Conservation (phyloP, 2,797 vertebrate species). For the Phrynocephalus forsythii region DNA sequence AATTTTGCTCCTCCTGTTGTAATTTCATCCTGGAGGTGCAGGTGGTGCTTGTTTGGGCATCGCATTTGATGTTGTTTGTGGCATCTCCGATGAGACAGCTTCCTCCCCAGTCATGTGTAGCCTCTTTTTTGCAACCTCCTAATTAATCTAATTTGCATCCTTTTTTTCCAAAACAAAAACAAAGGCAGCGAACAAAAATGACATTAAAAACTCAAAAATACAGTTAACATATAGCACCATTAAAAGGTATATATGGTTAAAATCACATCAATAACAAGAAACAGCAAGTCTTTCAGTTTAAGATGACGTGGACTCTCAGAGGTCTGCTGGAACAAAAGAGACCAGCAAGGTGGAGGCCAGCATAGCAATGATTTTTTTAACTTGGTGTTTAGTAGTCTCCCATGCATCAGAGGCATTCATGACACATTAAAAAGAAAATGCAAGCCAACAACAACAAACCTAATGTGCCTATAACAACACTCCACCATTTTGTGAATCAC, state of each 20-base stretch:
- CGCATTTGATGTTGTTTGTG: no score
- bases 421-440: slow-evolving; percentile 2
- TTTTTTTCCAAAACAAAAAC: no score
- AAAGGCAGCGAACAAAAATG: no score
- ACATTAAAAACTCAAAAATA: no score
- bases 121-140: no score
- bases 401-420: background rate
- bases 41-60: no score
- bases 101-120: no score
- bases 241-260: background rate
- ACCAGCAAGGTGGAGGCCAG: background rate
- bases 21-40: no score
- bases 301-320: background rate
- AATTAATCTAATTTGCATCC: no score
- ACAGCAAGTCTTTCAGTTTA: background rate
- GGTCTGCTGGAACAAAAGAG: background rate
- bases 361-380: background rate
- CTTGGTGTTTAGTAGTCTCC: background rate
- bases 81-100: no score
- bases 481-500: background rate
- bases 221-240: no score
- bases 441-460: background rate
- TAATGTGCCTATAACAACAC: background rate
- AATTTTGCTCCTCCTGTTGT: background rate
- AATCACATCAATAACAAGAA: background rate